phyloP scores from a whole-genome alignment of 2,888 invertebrate species.

The Autographa gamma region DNA sequence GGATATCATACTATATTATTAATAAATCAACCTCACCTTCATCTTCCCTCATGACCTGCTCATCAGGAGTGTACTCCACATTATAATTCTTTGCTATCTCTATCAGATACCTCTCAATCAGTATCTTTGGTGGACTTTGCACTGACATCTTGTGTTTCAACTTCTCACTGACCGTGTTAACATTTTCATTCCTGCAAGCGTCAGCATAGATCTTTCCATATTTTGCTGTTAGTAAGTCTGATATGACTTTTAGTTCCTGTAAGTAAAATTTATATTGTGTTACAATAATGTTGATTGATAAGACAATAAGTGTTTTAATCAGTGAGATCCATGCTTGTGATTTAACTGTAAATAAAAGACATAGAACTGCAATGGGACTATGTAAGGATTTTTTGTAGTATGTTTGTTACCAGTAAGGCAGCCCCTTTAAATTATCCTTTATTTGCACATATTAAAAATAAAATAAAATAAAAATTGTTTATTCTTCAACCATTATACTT shows the following conservation, averaged over 20 bases:
- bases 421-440: too few relatives aligned
- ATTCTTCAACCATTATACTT: too few relatives aligned
- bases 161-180: constrained; percentile 96
- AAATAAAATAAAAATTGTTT: too few relatives aligned
- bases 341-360: too few relatives aligned
- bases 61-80: constrained; percentile 98
- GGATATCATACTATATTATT: too few relatives aligned
- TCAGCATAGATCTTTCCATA: constrained; percentile 98
- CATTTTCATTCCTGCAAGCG: constrained; percentile 94
- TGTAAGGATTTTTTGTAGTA: too few relatives aligned
- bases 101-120: constrained; percentile 97
- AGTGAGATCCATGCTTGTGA: neutral
- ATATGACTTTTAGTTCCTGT: constrained; percentile 93
- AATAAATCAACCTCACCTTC: constrained; percentile 73
- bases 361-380: too few relatives aligned
- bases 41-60: constrained; percentile 95
- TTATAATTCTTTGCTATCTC: constrained; percentile 99
- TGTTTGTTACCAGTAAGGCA: too few relatives aligned
- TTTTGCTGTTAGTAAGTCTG: constrained; percentile 96
- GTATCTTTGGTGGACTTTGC: constrained; percentile 97
- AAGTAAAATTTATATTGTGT: constrained; percentile 29
- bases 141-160: constrained; percentile 97
- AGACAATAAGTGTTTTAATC: too few relatives aligned
- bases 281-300: neutral
- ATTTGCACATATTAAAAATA: too few relatives aligned